Percentiles rank a stretch among this genome's conserved stretches.
Conservation (phyloP, 92 coral and sea anemone species). For the Epizoanthus stellaris region DNA sequence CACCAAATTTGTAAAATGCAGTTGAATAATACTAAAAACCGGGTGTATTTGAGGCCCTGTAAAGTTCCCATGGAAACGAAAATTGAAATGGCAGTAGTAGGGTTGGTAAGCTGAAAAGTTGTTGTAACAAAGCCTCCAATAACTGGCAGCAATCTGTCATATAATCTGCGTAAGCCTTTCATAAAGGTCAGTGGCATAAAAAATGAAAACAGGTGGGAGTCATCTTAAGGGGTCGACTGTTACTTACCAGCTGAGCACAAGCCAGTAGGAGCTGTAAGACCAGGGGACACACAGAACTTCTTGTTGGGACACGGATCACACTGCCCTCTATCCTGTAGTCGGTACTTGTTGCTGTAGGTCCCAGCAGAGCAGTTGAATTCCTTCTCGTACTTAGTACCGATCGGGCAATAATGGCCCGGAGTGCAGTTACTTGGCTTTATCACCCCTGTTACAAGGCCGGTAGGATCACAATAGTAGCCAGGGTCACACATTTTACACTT, state of each 20-base stretch:
- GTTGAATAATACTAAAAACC: not conserved
- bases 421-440: slow-evolving; percentile 86
- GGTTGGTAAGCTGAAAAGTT: too few relatives aligned
- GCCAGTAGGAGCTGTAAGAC: slow-evolving; percentile 75
- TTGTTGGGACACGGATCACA: slow-evolving; percentile 85
- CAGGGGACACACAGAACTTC: slow-evolving; percentile 84
- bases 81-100: too few relatives aligned
- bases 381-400: slow-evolving; percentile 81
- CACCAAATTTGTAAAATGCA: not conserved
- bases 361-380: slow-evolving; percentile 91
- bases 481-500: slow-evolving; percentile 78
- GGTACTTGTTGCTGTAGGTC: slow-evolving; percentile 84
- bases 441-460: slow-evolving; percentile 73
- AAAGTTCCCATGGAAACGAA: too few relatives aligned
- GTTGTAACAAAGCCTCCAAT: too few relatives aligned
- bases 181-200: too few relatives aligned
- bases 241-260: slow-evolving; percentile 81
- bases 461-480: slow-evolving; percentile 89
- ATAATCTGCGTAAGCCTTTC: too few relatives aligned
- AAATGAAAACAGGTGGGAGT: too few relatives aligned
- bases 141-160: too few relatives aligned
- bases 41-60: too few relatives aligned
- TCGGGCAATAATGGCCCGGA: slow-evolving; percentile 95
- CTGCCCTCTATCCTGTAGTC: slow-evolving; percentile 57
- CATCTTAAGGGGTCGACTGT: not conserved